These are phyloP conservation scores for Campoplex nolae DNA, from an alignment of 2,888 invertebrate species.

Conservation along the genomic window DNA sequence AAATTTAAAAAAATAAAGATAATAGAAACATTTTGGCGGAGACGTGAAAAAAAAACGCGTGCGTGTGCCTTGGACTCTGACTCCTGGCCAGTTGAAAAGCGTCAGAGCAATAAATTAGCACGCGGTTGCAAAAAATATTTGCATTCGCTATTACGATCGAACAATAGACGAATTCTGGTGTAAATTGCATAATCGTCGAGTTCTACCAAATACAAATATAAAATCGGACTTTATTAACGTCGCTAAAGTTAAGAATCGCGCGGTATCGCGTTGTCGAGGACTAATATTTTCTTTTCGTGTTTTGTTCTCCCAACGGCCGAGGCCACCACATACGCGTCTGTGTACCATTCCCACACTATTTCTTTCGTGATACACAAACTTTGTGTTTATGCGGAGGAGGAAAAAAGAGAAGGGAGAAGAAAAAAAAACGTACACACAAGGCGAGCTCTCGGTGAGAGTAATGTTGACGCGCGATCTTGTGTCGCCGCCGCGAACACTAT, in stretches of 20 bases:
- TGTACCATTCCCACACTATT: not conserved
- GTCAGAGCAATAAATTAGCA: constrained; percentile 47
- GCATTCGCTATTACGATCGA: constrained; percentile 34
- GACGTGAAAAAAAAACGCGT: not conserved
- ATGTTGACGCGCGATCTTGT: constrained; percentile 10
- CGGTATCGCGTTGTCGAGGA: not conserved
- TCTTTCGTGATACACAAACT: not conserved
- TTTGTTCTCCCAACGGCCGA: not conserved
- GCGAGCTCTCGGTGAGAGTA: not conserved
- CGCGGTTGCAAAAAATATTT: constrained; percentile 10
- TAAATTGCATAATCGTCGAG: constrained; percentile 34
- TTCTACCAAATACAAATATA: constrained; percentile 10
- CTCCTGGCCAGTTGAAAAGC: constrained; percentile 9
- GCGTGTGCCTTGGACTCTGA: constrained; percentile 58
- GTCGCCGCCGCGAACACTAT: not conserved
- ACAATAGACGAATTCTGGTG: constrained; percentile 39
- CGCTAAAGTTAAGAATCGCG: not conserved
- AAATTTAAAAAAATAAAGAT: not conserved
- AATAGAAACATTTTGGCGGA: not conserved
- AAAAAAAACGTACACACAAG: not conserved
- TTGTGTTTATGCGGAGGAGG: not conserved
- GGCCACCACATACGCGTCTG: not conserved
- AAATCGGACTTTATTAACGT: not conserved
- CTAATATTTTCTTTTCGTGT: not conserved
- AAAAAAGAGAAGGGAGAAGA: not conserved